Evolutionary conservation across 2,888 invertebrate species (phyloP).

Genomic region (Muscina levida): DNA sequence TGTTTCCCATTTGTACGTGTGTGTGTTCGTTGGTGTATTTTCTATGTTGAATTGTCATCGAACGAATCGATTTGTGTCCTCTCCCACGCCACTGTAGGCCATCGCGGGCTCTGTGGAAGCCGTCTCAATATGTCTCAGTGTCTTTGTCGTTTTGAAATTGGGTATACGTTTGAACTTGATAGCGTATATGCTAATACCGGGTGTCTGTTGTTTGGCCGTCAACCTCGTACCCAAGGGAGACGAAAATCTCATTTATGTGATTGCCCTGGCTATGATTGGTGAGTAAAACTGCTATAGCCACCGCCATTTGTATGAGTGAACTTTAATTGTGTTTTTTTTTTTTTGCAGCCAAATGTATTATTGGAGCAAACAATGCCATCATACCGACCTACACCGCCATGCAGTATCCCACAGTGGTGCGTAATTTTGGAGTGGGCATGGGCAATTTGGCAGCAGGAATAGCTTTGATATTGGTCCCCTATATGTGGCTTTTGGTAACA

Average conservation of each 20-base stretch:
- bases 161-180: slow-evolving; percentile 87
- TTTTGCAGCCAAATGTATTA: slow-evolving; percentile 84
- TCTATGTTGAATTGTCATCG: slow-evolving; percentile 40
- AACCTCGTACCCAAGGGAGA: slow-evolving; percentile 81
- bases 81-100: slow-evolving; percentile 74
- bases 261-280: slow-evolving; percentile 87
- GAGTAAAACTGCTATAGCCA: slow-evolving; percentile 57
- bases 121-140: slow-evolving; percentile 86
- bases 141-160: slow-evolving; percentile 85
- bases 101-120: slow-evolving; percentile 87
- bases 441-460: slow-evolving; percentile 88
- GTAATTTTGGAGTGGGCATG: slow-evolving; percentile 86
- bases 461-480: slow-evolving; percentile 89
- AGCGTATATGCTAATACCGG: slow-evolving; percentile 85
- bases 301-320: slow-evolving; percentile 25
- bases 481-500: slow-evolving; percentile 88
- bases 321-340: slow-evolving; percentile 26
- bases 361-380: slow-evolving; percentile 89
- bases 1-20: not conserved
- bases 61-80: slow-evolving; percentile 8
- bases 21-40: not conserved
- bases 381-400: slow-evolving; percentile 88
- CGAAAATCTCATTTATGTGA: slow-evolving; percentile 82
- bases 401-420: slow-evolving; percentile 86
- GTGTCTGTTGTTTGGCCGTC: slow-evolving; percentile 84